Base-by-base conservation (phyloP, 2,888 invertebrate genomes). In the Lepidonotus clava region DNA sequence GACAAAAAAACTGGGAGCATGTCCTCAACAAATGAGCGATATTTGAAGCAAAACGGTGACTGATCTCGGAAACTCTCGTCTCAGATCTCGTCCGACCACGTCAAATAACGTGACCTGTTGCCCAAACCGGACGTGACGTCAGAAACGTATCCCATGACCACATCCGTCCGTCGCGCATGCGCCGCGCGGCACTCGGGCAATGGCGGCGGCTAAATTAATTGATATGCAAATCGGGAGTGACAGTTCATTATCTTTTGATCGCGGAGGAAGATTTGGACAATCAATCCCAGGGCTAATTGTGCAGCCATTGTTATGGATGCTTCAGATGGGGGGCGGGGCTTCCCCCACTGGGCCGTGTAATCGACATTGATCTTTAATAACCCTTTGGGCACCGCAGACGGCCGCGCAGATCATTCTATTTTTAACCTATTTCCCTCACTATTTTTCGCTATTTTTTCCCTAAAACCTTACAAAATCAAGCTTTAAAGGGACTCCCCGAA, bases 181-280 rank as follows among this genome's bases (percentile, higher is more conserved):
- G 36, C 36, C 11, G n/a, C 6, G 36, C 36, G 8, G 38, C 34
- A 38, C 2, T 18, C 11, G 66, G 28, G 66, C 28, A 1, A 32
- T 1, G 24, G 28, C 4, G 21, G 21, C 14, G 38, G 71, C 71
- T 71, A 80, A 46, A 80, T 80, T 80, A 80, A 80, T 80, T 80
- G 80, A 80, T 80, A 80, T 80, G 80, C 80, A 80, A 80, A 80
- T 80, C 28, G 41, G 46, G 80, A 80, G 46, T 80, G 80, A 34
- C 80, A 80, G 80, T 80, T 80, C 41, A 80, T 80, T 80, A 80
- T 80, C 80, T 80, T 80, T 80, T 46, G 46, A 80, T 80, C 80
- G 46, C 80, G 21, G 51, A 41, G 51, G 34, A 80, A 32, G 46
- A 46, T 41, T 46, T 32, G 28, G 51, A 80, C 80, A 80, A 80